phyloP scores from a whole-genome alignment of 1,140 invertebrate species.

The Laodelphax striatellus region DNA sequence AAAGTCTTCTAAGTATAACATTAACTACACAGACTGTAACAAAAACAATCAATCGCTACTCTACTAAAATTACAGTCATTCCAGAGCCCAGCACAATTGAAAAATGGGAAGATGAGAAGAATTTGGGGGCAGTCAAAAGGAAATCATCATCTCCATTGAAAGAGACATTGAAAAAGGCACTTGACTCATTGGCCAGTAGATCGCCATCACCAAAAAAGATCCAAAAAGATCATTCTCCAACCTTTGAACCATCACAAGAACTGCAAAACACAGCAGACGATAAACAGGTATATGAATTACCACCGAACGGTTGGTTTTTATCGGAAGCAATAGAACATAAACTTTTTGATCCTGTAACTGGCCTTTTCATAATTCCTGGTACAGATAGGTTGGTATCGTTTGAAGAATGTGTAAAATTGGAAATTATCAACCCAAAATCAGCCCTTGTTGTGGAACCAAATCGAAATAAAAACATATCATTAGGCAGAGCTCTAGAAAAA shows the following conservation, averaged over 20 bases:
- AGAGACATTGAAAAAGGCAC: constrained; percentile 13
- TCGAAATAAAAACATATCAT: constrained; percentile 52
- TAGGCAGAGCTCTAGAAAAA: constrained; percentile 63
- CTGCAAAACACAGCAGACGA: constrained; percentile 31
- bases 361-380: constrained; percentile 76
- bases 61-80: constrained; percentile 29
- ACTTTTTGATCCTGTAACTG: constrained; percentile 67
- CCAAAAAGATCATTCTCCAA: constrained; percentile 9
- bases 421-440: constrained; percentile 73
- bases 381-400: constrained; percentile 76
- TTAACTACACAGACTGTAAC: constrained; percentile 75
- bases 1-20: constrained; percentile 71
- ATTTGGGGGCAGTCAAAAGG: constrained; percentile 36
- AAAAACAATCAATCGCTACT: constrained; percentile 50
- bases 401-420: constrained; percentile 72
- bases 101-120: constrained; percentile 24
- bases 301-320: constrained; percentile 67
- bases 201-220: constrained; percentile 7
- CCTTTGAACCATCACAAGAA: constrained; percentile 1
- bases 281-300: constrained; percentile 55
- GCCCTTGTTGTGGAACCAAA: constrained; percentile 64
- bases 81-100: not conserved
- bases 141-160: constrained; percentile 31
- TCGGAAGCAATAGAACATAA: constrained; percentile 61
- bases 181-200: constrained; percentile 6